A percentile compares a stretch with the other conserved stretches of the same genome.
These are phyloP conservation scores for Parnassius glacialis DNA, from an alignment of 2,888 invertebrate species.

Conservation along the genomic window DNA sequence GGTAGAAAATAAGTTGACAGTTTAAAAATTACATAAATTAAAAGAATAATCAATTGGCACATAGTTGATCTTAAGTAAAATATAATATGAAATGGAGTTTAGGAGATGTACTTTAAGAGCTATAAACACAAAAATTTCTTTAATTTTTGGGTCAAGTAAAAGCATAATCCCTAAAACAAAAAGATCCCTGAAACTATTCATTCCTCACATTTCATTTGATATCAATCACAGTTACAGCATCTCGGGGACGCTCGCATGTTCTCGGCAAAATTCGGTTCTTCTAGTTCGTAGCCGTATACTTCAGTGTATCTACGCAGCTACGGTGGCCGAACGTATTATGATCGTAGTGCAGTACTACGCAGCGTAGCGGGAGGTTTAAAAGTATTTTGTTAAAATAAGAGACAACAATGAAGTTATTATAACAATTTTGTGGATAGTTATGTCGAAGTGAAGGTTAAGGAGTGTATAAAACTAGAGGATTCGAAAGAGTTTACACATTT, in stretches of 20 bases:
- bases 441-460: slow-evolving; percentile 14
- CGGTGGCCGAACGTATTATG: slow-evolving; percentile 60
- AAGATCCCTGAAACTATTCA: slow-evolving; percentile 70
- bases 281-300: slow-evolving; percentile 55
- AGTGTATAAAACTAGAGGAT: slow-evolving; percentile 12
- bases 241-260: slow-evolving; percentile 57
- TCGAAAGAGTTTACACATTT: slow-evolving; percentile 1
- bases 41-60: no score
- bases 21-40: no score
- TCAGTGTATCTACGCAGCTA: slow-evolving; percentile 66
- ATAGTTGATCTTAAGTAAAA: no score
- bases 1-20: no score
- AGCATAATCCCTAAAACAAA: slow-evolving; percentile 74
- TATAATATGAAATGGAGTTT: no score
- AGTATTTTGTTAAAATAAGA: slow-evolving; percentile 34
- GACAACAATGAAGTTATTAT: slow-evolving; percentile 37
- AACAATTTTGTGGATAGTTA: slow-evolving; percentile 5
- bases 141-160: slow-evolving; percentile 39
- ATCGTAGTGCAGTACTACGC: slow-evolving; percentile 35
- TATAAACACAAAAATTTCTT: no score
- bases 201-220: slow-evolving; percentile 79
- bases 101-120: no score
- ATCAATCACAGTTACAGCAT: slow-evolving; percentile 76
- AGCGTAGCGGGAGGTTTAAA: slow-evolving; percentile 54
- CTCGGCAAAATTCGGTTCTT: slow-evolving; percentile 59